These are phyloP conservation scores for Hyperoplus lanceolatus DNA, from an alignment of 2,797 vertebrate species.

Conservation along the genomic window DNA sequence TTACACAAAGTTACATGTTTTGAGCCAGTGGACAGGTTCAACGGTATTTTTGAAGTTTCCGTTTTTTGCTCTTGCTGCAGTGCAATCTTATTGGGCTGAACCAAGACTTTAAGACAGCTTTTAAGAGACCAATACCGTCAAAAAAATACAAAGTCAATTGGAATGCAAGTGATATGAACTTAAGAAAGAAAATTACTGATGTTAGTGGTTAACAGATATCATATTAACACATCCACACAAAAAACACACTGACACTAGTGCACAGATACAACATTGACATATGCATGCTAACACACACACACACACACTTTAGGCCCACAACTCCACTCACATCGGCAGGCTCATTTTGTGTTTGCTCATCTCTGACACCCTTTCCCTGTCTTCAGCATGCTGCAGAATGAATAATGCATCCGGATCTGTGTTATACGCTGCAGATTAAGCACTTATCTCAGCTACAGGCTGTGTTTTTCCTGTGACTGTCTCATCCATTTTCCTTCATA, in stretches of 20 bases:
- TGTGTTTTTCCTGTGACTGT: conserved; percentile 31
- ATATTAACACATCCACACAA: too few relatives aligned
- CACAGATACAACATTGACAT: too few relatives aligned
- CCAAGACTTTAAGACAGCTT: not conserved
- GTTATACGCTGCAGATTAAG: conserved; percentile 58
- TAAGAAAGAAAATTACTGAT: not conserved
- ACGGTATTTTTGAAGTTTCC: not conserved
- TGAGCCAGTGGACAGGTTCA: too few relatives aligned
- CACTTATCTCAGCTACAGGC: conserved; percentile 48
- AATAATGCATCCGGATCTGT: conserved; percentile 65
- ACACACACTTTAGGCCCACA: conserved; percentile 3
- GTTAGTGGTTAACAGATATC: not conserved
- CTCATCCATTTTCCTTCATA: conserved; percentile 18
- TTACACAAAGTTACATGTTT: conserved; percentile 7
- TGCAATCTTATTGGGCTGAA: too few relatives aligned
- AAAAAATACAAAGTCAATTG: not conserved
- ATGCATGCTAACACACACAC: too few relatives aligned
- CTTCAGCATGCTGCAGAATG: conserved; percentile 44
- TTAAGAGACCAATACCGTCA: not conserved
- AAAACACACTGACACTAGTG: too few relatives aligned
- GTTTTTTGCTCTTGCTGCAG: too few relatives aligned
- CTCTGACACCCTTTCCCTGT: conserved; percentile 21
- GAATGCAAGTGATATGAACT: not conserved
- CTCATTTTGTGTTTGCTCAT: conserved; percentile 37
- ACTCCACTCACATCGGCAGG: conserved; percentile 5